phyloP scores from a whole-genome alignment of 2,113 vertebrate species.

The Terrapene triunguis region DNA sequence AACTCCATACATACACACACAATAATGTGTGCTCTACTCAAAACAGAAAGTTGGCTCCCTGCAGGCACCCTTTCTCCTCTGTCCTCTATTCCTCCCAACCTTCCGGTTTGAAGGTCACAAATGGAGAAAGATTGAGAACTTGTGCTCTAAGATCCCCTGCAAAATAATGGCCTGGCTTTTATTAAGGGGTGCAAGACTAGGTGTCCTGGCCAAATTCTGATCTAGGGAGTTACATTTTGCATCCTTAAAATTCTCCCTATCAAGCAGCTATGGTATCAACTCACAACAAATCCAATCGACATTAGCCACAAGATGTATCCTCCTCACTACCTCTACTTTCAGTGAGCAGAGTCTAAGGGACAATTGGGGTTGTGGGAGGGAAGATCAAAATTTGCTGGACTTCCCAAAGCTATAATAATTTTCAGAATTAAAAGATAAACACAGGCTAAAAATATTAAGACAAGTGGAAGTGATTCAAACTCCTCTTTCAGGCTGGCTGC shows the following conservation, averaged over 20 bases:
- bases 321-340: not conserved
- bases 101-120: too few species aligned
- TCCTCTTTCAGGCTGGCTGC: not conserved
- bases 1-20: too few species aligned
- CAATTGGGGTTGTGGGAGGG: not conserved
- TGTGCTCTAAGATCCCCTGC: too few species aligned
- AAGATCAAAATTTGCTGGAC: not conserved
- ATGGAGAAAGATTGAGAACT: too few species aligned
- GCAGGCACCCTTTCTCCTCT: too few species aligned
- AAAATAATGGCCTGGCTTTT: too few species aligned
- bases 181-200: too few species aligned
- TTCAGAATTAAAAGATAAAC: not conserved
- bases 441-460: not conserved
- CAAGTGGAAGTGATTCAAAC: not conserved
- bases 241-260: not conserved
- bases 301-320: not conserved
- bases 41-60: too few species aligned
- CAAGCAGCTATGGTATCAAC: not conserved
- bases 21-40: too few species aligned
- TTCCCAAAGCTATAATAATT: not conserved
- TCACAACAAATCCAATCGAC: not conserved
- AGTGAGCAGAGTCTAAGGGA: not conserved
- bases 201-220: too few species aligned
- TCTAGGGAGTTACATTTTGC: too few species aligned
- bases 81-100: too few species aligned